Conservation (phyloP, 2,888 invertebrate species). For the Shargacucullia verbasci region DNA sequence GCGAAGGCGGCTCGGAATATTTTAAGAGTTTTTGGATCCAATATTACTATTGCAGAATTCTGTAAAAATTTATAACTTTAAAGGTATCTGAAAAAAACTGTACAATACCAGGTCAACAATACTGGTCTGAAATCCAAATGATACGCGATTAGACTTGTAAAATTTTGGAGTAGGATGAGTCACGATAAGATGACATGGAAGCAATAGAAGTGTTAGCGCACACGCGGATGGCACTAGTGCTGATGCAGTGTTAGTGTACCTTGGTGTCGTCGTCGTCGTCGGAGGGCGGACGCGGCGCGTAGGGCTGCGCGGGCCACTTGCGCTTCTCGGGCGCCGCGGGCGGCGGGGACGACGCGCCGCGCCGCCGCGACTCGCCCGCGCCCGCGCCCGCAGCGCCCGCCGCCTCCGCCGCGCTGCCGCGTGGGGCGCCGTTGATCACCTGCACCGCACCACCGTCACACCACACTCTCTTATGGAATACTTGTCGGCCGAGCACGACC, state of each 20-base stretch:
- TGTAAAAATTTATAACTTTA: too few species aligned
- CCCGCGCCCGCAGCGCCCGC: conserved; percentile 66
- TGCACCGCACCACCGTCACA: conserved; percentile 24
- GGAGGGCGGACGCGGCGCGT: conserved; percentile 65
- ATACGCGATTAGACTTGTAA: too few species aligned
- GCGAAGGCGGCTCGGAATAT: too few species aligned
- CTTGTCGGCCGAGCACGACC: conserved; percentile 14
- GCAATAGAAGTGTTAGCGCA: conserved; percentile 31
- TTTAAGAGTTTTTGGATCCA: too few species aligned
- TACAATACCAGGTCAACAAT: too few species aligned
- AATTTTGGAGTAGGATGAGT: too few species aligned
- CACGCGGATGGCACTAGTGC: conserved; percentile 60
- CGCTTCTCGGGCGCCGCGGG: conserved; percentile 91
- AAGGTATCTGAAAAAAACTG: too few species aligned
- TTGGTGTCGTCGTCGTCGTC: conserved; percentile 79
- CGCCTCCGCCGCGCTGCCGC: conserved; percentile 29
- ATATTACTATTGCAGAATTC: too few species aligned
- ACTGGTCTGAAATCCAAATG: too few species aligned
- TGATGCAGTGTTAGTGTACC: conserved; percentile 61
- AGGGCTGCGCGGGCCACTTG: conserved; percentile 90
- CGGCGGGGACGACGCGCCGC: conserved; percentile 85
- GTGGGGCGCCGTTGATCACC: too few species aligned
- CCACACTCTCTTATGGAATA: conserved; percentile 8
- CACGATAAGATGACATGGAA: background rate
- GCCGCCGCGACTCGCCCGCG: conserved; percentile 76